A percentile compares a stretch with the other conserved stretches of the same genome.
Conservation (phyloP, 64 coral and sea anemone species). For the Pachyseris speciosa region DNA sequence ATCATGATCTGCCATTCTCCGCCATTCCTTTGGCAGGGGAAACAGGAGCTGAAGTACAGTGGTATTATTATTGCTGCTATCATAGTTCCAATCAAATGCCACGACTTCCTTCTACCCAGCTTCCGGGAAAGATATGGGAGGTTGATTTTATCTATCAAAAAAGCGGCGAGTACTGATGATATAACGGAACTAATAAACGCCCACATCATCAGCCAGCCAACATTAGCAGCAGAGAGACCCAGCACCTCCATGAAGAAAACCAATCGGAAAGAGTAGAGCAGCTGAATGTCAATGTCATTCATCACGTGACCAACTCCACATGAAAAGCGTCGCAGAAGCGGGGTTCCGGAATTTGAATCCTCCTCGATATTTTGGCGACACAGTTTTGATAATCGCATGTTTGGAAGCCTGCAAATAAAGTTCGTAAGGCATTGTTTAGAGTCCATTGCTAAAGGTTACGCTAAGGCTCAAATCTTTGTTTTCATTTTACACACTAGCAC, state of each 20-base stretch:
- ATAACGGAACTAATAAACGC: background rate
- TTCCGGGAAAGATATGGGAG: background rate
- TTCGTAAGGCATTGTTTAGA: too few species aligned
- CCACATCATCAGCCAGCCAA: background rate
- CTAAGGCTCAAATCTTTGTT: too few species aligned
- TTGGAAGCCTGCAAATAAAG: background rate
- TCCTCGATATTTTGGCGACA: background rate
- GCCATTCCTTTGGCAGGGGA: background rate
- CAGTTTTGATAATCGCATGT: too few species aligned
- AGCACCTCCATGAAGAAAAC: conserved; percentile 14
- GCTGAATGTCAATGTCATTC: background rate
- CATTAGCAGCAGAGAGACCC: background rate
- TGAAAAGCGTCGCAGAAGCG: background rate
- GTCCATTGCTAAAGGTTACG: too few species aligned
- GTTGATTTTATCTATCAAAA: background rate
- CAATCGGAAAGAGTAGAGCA: background rate
- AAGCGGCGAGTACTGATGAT: background rate
- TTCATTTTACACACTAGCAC: too few species aligned
- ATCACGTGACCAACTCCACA: conserved; percentile 19
- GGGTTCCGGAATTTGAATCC: background rate
- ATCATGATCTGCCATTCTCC: background rate
- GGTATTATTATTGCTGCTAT: background rate
- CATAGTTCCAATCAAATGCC: background rate
- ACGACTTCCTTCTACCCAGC: background rate
- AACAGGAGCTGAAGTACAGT: background rate